Base-by-base conservation (phyloP, 2,113 vertebrate genomes). In the Scatophagus argus region DNA sequence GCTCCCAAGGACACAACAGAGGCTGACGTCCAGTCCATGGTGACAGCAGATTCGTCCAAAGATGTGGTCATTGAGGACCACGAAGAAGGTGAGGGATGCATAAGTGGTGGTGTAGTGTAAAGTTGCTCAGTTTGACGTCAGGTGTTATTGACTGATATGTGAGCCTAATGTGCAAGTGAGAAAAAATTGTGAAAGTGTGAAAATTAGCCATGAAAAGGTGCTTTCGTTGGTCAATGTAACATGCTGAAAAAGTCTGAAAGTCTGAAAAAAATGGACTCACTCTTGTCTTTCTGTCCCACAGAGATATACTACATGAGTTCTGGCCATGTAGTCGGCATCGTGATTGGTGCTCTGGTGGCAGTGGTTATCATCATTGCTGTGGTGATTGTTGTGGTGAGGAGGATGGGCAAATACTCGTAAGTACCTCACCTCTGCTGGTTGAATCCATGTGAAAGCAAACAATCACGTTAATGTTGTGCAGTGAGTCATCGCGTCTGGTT, bases 321-420 rank as follows among this genome's bases (percentile, higher is more conserved):
- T 21, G 94, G 93, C 34, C 92, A 94, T 44, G 84, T 95, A 31
- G 91, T 81, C 6, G 94, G 94, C 41, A 94, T 95, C 8, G 92
- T 93, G 68, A 89, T 95, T 8, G 95, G 91, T 1, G 88, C 87
- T 44, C 79, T 95, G 63, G 4, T 95, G 58, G 90, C 90, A 10
- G 76, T 95, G 38, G 75, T 91, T 21, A 56, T 95, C 46, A 72
- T 91, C 79, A 87, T 82, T 4, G 92, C 83, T 0, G 90, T 94
- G 38, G 91, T 92, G 56, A 84, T 93, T 8, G 82, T 85, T 13
- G 84, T 88, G 41, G 82, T 93, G 74, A 90, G 90, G 62, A 94
- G 94, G 87, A 95, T 95, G 94, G 94, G 94, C 47, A 94, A 94
- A 89, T 95, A 95, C 88, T 93, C 95, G 95, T 95, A 83, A 93